Evolutionary conservation across 2,888 invertebrate species (phyloP).

Genomic region (Lamellibrachia columna): DNA sequence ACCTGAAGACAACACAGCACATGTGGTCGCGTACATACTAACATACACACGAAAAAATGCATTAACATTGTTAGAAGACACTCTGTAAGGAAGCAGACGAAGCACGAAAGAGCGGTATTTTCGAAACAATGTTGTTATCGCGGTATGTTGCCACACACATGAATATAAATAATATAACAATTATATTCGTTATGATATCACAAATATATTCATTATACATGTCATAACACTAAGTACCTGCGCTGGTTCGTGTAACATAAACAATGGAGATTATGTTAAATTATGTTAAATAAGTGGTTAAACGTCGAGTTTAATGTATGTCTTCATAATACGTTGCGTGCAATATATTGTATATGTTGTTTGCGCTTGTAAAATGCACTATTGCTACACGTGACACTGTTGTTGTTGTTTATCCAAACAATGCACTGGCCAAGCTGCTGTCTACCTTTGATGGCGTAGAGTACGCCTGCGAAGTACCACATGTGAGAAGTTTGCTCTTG

Average conservation of each 20-base stretch:
- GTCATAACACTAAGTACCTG: neutral
- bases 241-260: neutral
- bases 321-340: neutral
- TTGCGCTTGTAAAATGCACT: neutral
- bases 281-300: neutral
- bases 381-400: neutral
- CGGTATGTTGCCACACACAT: too few species aligned
- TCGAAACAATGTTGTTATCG: too few species aligned
- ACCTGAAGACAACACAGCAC: slow-evolving; percentile 31
- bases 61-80: too few species aligned
- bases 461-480: slow-evolving; percentile 47
- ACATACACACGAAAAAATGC: too few species aligned
- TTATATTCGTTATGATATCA: too few species aligned
- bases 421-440: neutral
- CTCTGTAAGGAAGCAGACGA: too few species aligned
- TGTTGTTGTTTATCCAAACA: neutral
- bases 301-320: neutral
- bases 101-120: too few species aligned
- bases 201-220: neutral
- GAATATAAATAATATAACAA: too few species aligned
- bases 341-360: neutral
- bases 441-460: slow-evolving; percentile 47
- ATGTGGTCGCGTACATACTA: too few species aligned
- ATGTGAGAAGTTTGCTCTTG: slow-evolving; percentile 34
- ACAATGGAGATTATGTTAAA: neutral